These are phyloP conservation scores for Alouatta palliata DNA, from an alignment of 2,113 vertebrate species.

Conservation along the genomic window DNA sequence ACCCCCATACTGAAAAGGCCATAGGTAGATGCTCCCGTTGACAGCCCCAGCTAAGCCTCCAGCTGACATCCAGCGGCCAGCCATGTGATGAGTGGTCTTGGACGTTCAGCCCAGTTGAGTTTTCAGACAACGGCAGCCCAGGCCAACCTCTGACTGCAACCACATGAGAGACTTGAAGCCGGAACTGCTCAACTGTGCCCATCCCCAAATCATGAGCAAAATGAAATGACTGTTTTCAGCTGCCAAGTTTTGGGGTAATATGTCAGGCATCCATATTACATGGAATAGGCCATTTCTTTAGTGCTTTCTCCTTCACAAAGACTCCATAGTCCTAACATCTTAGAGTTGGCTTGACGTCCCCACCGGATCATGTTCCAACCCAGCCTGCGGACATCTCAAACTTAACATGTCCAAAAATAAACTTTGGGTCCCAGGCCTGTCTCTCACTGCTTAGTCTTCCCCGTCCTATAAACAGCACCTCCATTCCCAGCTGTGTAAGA, in stretches of 20 bases:
- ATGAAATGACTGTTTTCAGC: background rate
- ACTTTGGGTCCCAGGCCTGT: background rate
- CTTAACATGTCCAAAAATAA: background rate
- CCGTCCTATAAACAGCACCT: background rate
- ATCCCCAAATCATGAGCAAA: background rate
- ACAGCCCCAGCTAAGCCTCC: background rate
- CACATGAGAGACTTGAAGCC: background rate
- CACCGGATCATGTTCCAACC: background rate
- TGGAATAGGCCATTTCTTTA: background rate
- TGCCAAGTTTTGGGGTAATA: background rate
- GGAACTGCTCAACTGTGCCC: background rate
- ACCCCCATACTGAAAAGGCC: background rate
- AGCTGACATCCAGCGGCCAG: background rate
- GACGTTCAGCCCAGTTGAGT: background rate
- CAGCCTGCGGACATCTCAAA: background rate
- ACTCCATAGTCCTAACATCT: background rate
- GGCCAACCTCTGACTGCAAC: background rate
- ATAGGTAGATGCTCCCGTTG: background rate
- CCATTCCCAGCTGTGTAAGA: background rate
- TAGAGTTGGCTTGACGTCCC: background rate
- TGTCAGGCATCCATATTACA: background rate
- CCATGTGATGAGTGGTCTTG: background rate
- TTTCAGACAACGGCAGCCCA: background rate
- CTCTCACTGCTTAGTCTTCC: background rate
- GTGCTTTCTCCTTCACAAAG: background rate